phyloP scores from a whole-genome alignment of 2,113 vertebrate species.

The Meles meles region DNA sequence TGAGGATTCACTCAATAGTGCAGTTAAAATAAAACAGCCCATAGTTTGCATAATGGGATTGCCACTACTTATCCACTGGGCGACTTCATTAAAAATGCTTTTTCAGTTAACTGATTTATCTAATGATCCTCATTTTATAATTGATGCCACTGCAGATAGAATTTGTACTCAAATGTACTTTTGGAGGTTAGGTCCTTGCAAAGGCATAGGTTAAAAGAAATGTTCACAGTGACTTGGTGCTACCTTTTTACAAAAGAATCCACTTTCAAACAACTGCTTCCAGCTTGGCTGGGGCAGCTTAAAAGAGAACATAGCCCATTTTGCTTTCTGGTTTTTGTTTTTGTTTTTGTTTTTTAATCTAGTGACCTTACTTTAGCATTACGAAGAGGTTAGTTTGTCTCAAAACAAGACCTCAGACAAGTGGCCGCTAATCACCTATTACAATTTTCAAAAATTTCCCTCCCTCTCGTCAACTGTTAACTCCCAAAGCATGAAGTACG shows the following conservation, averaged over 20 bases:
- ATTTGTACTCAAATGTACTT: conserved; percentile 96
- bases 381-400: conserved; percentile 55
- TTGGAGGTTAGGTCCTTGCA: conserved; percentile 95
- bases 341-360: conserved; percentile 77
- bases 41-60: conserved; percentile 94
- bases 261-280: conserved; percentile 95
- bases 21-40: conserved; percentile 93
- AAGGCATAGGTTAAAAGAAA: conserved; percentile 96
- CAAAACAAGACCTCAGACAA: conserved; percentile 30
- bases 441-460: conserved; percentile 23
- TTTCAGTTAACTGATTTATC: conserved; percentile 96
- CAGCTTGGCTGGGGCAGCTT: conserved; percentile 94
- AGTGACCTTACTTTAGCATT: conserved; percentile 58
- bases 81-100: conserved; percentile 94
- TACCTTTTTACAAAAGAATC: conserved; percentile 94
- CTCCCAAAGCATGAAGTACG: conserved; percentile 68
- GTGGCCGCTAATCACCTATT: conserved; percentile 46
- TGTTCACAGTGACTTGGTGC: conserved; percentile 92
- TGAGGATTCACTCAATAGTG: conserved; percentile 91
- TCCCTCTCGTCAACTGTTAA: conserved; percentile 67
- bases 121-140: conserved; percentile 93
- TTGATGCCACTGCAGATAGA: conserved; percentile 91
- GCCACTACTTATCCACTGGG: conserved; percentile 93
- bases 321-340: conserved; percentile 89
- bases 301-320: conserved; percentile 96